These are phyloP conservation scores for Uria aalge DNA, from an alignment of 2,113 vertebrate species.

Conservation along the genomic window DNA sequence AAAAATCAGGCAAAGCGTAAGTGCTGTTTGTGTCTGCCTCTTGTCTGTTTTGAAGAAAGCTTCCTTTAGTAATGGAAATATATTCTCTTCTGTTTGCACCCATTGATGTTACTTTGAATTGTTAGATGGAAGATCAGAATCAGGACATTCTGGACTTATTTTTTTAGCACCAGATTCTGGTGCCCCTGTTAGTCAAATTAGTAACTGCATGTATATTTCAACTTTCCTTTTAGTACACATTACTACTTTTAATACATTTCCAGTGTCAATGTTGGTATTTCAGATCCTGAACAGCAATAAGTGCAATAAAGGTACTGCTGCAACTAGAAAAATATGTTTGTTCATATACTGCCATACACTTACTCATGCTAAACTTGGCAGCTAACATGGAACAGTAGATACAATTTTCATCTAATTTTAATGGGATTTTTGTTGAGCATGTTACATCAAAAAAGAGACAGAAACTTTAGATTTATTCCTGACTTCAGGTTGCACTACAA, in stretches of 20 bases:
- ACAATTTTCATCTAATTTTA: neutral
- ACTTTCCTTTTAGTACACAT: neutral
- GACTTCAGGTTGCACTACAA: neutral
- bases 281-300: neutral
- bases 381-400: neutral
- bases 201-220: neutral
- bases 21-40: constrained; percentile 7
- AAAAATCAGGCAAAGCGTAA: neutral
- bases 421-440: neutral
- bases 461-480: neutral
- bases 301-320: neutral
- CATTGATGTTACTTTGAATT: neutral
- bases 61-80: constrained; percentile 12
- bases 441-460: neutral
- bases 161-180: neutral
- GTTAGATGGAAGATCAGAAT: neutral
- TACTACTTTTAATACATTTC: neutral
- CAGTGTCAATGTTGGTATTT: neutral
- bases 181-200: neutral
- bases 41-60: neutral
- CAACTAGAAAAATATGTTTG: neutral
- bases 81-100: neutral
- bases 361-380: neutral
- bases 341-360: neutral
- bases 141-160: neutral